Evolutionary conservation across 2,888 invertebrate species (phyloP), one percentile per base, ranked within the genome.

Genomic region (Mechanitis messenoides): DNA sequence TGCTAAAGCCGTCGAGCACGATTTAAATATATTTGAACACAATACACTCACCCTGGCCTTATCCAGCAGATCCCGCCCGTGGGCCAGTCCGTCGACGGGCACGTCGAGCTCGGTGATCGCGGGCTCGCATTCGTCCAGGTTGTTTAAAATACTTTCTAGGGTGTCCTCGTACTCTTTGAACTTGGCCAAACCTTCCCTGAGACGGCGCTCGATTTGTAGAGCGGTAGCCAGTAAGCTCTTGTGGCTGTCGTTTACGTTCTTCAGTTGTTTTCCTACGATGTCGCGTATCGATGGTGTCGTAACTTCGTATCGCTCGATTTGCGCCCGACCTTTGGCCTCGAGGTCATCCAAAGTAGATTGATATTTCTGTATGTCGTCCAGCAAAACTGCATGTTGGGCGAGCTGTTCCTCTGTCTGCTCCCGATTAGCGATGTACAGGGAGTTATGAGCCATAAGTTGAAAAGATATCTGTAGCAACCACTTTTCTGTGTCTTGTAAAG

Each of bases 361-460:
- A 77, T 97, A 97, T 67, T 95, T 94, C 72, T 95, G 94, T 62
- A 98, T 97, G 71, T 96, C 95, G 45, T 92, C 91, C 0, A 96
- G 79, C 28, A 96, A 80, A 0, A 92, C 84, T 72, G 95, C 94
- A 74, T 98, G 98, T 76, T 97, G 96, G n/a, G 94, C 94, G 47
- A 98, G 92, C 83, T 98, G 97, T 68, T 97, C 95, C 73, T 95
- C 93, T 0, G 97, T 97, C 81, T 98, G 97, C 71, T 97, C 95
- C 62, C 96, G 93, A 75, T 96, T 97, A 4, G 95, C 95, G 65
- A 98, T 97, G 77, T 97, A 97, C 31, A 98, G 89, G 0, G 97
- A 97, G 80, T 98, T 98, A 78, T 98, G 97, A 0, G 97, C 96
- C 97, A 98, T 98, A 0, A 98, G 91, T 77, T 97, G 96, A 93